A percentile compares a stretch with the other conserved stretches of the same genome.
These are phyloP conservation scores for Anolis carolinensis DNA, from an alignment of 2,113 vertebrate genomes.

Conservation along the genomic window DNA sequence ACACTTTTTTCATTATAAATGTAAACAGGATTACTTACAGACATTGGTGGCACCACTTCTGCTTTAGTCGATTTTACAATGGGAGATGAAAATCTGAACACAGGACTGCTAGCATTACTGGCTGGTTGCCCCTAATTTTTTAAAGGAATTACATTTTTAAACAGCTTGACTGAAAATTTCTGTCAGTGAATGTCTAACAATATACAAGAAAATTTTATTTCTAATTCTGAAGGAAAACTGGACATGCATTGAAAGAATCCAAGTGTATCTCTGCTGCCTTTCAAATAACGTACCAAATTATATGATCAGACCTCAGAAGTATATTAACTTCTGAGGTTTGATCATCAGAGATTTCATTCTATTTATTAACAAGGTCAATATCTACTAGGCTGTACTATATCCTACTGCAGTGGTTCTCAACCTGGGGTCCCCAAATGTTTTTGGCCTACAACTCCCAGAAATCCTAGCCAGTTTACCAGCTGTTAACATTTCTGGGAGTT, in stretches of 20 bases:
- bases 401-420: no score
- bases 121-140: conserved; percentile 73
- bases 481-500: no score
- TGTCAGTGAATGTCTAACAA: background rate
- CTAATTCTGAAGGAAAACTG: background rate
- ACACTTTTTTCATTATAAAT: conserved; percentile 8
- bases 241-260: background rate
- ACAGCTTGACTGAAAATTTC: background rate
- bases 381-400: no score
- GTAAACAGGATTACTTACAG: conserved; percentile 81
- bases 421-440: no score
- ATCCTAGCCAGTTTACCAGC: no score
- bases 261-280: background rate
- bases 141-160: conserved; percentile 52
- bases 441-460: no score
- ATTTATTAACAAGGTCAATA: no score
- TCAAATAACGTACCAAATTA: background rate
- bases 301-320: background rate
- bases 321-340: no score
- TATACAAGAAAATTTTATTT: background rate
- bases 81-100: conserved; percentile 94
- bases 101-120: conserved; percentile 73
- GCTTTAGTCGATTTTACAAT: conserved; percentile 94
- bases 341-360: no score
- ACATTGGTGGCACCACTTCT: conserved; percentile 83